Conservation (phyloP, 1,140 invertebrate species). For the Globodera rostochiensis region DNA sequence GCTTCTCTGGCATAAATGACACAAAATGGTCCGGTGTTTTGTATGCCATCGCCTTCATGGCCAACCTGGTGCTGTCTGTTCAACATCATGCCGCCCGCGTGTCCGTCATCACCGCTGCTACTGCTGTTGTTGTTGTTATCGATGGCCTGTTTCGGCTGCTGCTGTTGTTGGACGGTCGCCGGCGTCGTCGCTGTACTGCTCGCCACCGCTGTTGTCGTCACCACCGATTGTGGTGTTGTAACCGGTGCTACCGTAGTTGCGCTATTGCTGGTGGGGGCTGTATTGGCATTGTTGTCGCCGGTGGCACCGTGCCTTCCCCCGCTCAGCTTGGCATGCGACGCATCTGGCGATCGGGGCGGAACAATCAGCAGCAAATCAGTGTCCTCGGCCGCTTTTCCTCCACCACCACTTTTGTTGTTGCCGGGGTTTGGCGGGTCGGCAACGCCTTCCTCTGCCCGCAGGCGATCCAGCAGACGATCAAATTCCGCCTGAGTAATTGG, state of each 20-base stretch:
- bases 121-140: background rate
- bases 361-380: slow-evolving; percentile 6
- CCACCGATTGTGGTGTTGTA: background rate
- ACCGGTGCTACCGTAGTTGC: too few species aligned
- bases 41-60: too few species aligned
- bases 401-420: background rate
- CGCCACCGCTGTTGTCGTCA: background rate
- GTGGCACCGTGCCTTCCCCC: background rate
- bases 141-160: too few species aligned
- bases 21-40: too few species aligned
- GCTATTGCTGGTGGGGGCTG: background rate
- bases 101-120: background rate
- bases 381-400: background rate
- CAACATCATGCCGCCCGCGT: slow-evolving; percentile 15
- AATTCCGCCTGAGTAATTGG: slow-evolving; percentile 15
- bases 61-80: slow-evolving; percentile 9
- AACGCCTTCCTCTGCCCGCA: background rate
- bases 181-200: background rate
- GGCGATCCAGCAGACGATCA: slow-evolving; percentile 29
- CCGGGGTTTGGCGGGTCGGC: background rate
- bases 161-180: background rate
- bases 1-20: too few species aligned
- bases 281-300: background rate
- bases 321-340: background rate
- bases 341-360: background rate